These are phyloP conservation scores for Dendroctonus ponderosae DNA, from an alignment of 1,140 invertebrate species.

Conservation along the genomic window DNA sequence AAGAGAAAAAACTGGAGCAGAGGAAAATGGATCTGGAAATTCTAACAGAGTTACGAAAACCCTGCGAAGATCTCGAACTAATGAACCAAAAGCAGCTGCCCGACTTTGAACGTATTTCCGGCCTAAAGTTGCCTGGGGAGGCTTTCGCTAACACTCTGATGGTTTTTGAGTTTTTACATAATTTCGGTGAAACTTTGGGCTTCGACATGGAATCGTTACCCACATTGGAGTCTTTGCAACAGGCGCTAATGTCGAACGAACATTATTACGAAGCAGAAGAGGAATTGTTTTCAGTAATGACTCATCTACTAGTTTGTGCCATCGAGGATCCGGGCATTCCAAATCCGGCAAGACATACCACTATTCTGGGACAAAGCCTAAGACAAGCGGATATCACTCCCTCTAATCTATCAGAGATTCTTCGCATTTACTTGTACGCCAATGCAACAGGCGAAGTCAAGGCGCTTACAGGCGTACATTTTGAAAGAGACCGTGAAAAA, in stretches of 20 bases:
- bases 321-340: slow-evolving; percentile 94
- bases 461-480: slow-evolving; percentile 71
- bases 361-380: slow-evolving; percentile 84
- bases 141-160: slow-evolving; percentile 90
- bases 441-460: slow-evolving; percentile 84
- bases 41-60: slow-evolving; percentile 77
- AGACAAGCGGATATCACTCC: slow-evolving; percentile 90
- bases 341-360: slow-evolving; percentile 81
- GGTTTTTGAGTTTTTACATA: slow-evolving; percentile 93
- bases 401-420: slow-evolving; percentile 86
- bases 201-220: slow-evolving; percentile 89
- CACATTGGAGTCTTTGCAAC: slow-evolving; percentile 80
- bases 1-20: slow-evolving; percentile 81
- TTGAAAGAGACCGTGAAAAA: slow-evolving; percentile 74
- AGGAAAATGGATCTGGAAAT: slow-evolving; percentile 81
- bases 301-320: slow-evolving; percentile 86
- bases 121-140: slow-evolving; percentile 77
- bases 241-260: slow-evolving; percentile 78
- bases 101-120: slow-evolving; percentile 73
- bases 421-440: slow-evolving; percentile 85
- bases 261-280: slow-evolving; percentile 73
- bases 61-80: slow-evolving; percentile 81
- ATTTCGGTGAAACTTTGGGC: slow-evolving; percentile 90
- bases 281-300: slow-evolving; percentile 83
- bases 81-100: slow-evolving; percentile 70